Evolutionary conservation across 2,113 vertebrate species (phyloP), one percentile per base, ranked within the genome.

Genomic region (Arvicanthis niloticus): DNA sequence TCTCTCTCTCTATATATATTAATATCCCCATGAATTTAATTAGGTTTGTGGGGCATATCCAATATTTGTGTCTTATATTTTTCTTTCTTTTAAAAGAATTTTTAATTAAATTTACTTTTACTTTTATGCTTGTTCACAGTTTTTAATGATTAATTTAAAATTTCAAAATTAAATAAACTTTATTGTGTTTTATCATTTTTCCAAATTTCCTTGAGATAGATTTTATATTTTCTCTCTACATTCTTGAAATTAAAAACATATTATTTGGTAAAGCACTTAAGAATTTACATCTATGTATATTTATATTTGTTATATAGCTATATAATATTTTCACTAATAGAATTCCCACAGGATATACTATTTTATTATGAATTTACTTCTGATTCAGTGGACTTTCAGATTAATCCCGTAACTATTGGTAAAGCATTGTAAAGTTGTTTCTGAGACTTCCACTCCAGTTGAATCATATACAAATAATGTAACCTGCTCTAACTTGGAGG

Each of bases 11-110:
- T n/a, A n/a, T n/a, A n/a, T n/a, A n/a, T n/a, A n/a, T n/a, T 91
- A 78, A 80, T 85, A 88, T 82, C 17, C 19, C 80, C 53, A 85
- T 94, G 80, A 42, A 93, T 40, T 76, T 92, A 90, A 91, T 82
- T 90, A 82, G 34, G 42, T 65, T 87, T 82, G 5, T 76, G 37
- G 56, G 15, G 9, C 7, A 91, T 87, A 17, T 51, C 42, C 62
- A 56, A 78, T 68, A 80, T 51, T 60, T 89, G 11, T 16, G 67
- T 78, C 62, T 81, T 75, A 45, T 12, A 17, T 37, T 62, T 60
- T 40, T 21, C 67, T 80, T 75, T 86, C 72, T 34, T 48, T 68
- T 6, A 37, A 37, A 70, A 73, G 34, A 92, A 84, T 13, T 53
- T 58, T 5, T 10, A 48, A 17, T 92, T 89, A 73, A 37, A 92